Evolutionary conservation across 2,888 invertebrate species (phyloP).

Genomic region (Chrysodeixis includens): DNA sequence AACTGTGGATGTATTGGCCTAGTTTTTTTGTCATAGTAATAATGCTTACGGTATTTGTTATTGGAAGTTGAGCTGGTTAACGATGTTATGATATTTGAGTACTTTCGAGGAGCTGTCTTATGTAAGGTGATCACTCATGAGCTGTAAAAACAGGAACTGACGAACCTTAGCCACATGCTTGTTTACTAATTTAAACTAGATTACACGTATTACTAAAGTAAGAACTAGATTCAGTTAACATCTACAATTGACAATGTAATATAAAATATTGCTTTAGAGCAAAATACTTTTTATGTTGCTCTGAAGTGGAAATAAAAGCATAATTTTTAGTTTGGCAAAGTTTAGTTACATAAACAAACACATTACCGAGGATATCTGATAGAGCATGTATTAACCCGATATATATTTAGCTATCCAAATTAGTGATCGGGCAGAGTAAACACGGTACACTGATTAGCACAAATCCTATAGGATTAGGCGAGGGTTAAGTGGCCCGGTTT

Average conservation of each 20-base stretch:
- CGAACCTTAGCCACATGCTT: background rate
- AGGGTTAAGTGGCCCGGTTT: conserved; percentile 21
- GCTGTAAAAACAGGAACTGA: background rate
- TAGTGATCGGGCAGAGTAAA: conserved; percentile 22
- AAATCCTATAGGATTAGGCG: conserved; percentile 28
- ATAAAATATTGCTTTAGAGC: too few relatives aligned
- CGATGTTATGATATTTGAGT: conserved; percentile 6
- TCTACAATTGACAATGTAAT: too few relatives aligned
- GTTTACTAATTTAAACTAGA: background rate
- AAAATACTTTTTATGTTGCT: too few relatives aligned
- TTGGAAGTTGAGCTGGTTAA: background rate
- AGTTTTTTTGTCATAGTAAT: conserved; percentile 27
- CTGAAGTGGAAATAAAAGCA: too few relatives aligned
- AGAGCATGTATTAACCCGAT: too few relatives aligned
- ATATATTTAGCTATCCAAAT: conserved; percentile 12
- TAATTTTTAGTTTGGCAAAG: too few relatives aligned
- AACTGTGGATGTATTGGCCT: conserved; percentile 35
- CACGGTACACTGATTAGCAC: conserved; percentile 28
- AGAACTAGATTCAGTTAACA: too few relatives aligned
- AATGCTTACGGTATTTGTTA: conserved; percentile 30
- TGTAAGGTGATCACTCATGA: background rate
- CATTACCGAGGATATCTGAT: too few relatives aligned
- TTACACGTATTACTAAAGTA: background rate
- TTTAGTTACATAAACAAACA: too few relatives aligned
- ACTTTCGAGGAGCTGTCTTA: background rate